Evolutionary conservation across 2,113 vertebrate genomes (phyloP).

Genomic region (Daphoenositta chrysoptera): DNA sequence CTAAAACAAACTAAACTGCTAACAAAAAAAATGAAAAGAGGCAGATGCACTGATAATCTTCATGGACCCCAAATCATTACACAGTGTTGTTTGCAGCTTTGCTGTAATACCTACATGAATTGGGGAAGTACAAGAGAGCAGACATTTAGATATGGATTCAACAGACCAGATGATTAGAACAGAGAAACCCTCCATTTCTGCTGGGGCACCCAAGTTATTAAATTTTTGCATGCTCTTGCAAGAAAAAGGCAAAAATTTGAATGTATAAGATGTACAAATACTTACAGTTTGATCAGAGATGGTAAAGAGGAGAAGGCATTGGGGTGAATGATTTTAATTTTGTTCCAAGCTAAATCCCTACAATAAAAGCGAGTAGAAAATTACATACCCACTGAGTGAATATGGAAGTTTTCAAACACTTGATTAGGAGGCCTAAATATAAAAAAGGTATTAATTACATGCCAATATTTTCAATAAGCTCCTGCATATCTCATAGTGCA

Average conservation of each 20-base stretch:
- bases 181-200: background rate
- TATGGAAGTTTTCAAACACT: constrained; percentile 34
- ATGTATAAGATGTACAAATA: constrained; percentile 33
- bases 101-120: background rate
- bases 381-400: constrained; percentile 12
- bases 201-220: background rate
- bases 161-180: background rate
- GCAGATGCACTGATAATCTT: background rate
- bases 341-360: constrained; percentile 92
- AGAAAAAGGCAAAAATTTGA: background rate
- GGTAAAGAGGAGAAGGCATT: constrained; percentile 85
- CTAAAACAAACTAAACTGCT: background rate
- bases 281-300: constrained; percentile 92
- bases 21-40: background rate
- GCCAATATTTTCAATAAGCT: background rate
- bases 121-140: background rate
- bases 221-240: background rate
- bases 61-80: background rate
- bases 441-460: constrained; percentile 9
- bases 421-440: constrained; percentile 33
- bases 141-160: background rate
- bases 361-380: constrained; percentile 37
- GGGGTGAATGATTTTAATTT: constrained; percentile 78
- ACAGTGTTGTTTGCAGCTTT: background rate
- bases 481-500: background rate